Conservation (phyloP, 2,888 invertebrate species). For the Leucoptera coffeella region DNA sequence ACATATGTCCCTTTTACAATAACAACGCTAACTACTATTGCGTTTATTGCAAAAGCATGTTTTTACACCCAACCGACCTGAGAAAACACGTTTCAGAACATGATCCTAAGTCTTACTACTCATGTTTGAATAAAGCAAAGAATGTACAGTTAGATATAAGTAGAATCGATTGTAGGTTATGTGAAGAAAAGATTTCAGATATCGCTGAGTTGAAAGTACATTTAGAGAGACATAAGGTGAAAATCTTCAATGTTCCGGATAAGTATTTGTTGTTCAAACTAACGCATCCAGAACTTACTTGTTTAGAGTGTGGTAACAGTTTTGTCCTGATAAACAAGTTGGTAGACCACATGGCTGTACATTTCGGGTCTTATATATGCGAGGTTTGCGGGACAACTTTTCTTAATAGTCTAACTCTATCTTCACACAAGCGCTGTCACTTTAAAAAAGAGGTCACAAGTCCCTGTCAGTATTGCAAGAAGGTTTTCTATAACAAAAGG, state of each 20-base stretch:
- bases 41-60: conserved; percentile 9
- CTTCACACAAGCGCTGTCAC: conserved; percentile 33
- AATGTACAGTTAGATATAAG: conserved; percentile 8
- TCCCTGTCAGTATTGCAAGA: conserved; percentile 43
- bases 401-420: conserved; percentile 29
- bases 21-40: conserved; percentile 28
- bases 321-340: conserved; percentile 31
- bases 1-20: conserved; percentile 14
- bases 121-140: conserved; percentile 15
- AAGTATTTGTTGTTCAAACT: conserved; percentile 31
- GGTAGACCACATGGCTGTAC: conserved; percentile 33
- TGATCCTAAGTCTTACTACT: conserved; percentile 13
- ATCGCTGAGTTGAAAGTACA: conserved; percentile 2
- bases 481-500: conserved; percentile 30
- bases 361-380: conserved; percentile 31
- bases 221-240: conserved; percentile 12
- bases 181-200: conserved; percentile 1
- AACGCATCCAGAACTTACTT: conserved; percentile 20
- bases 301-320: conserved; percentile 24
- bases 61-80: too few relatives aligned
- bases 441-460: conserved; percentile 36
- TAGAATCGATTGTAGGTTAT: conserved; percentile 4
- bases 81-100: conserved; percentile 1
- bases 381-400: conserved; percentile 40
- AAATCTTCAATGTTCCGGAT: conserved; percentile 17